Evolutionary conservation across 2,888 invertebrate genomes (phyloP), one percentile per base, ranked within the genome.

Genomic region (Macrosoma leucophasiata): DNA sequence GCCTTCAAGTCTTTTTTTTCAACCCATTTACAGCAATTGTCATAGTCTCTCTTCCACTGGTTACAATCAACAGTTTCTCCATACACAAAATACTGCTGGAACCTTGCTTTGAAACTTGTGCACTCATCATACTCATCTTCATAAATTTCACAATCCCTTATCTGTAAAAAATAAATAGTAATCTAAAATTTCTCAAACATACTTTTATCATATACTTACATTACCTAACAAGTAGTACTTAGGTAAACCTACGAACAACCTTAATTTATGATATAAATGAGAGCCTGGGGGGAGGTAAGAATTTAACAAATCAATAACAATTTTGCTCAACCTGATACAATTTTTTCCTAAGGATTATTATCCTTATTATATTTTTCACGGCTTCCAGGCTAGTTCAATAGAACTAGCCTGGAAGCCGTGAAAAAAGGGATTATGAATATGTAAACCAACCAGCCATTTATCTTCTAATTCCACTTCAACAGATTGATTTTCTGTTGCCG

Each of bases 41-140:
- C 64, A 50, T 88, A 90, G 67, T 96, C 95, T 32, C 77, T 85
- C 53, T 91, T 88, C 95, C 95, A 96, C 50, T 90, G 89, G 2
- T 84, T 79, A 61, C 96, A 97, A 61, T 96, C 91, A 4, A 86
- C 33, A 1, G 77, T 67, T 57, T 91, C 79, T 1, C 96, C 96
- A 70, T 85, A 85, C 36, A 95, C 86, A 62, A 95, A 97, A 63
- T 94, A 91, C 70, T 96, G 96, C 63, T 96, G 91, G 54, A 96
- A 94, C 46, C 95, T 85, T 1, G 87, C 91, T 68, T 77, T 88
- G 11, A 93, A 75, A 50, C 92, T 90, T 30, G 77, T 90, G 63
- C 96, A 96, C 47, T 95, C 94, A 12, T 85, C 82, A 58, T 93
- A 94, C 77, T 96, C 95, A 31, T 90, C 91, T 52, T 91, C 86